Conservation (phyloP, 2,888 invertebrate species). For the Gonocerus acuteangulatus region DNA sequence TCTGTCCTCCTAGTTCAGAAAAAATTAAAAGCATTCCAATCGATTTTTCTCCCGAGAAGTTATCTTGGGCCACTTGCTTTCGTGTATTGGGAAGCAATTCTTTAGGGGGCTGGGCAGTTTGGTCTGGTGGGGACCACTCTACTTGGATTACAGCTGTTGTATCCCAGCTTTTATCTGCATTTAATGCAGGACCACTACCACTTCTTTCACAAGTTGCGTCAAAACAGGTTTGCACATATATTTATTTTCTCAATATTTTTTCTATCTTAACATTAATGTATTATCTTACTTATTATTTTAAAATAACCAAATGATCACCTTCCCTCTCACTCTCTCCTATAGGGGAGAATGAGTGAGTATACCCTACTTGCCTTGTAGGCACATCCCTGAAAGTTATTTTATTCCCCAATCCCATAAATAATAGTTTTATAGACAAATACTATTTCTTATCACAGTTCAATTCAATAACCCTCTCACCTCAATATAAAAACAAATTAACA, state of each 20-base stretch:
- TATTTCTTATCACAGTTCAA: too few relatives aligned
- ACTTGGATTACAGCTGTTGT: neutral
- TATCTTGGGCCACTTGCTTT: conserved; percentile 12
- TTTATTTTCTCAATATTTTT: neutral
- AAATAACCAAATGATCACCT: too few relatives aligned
- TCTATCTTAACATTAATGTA: too few relatives aligned
- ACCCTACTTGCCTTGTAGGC: too few relatives aligned
- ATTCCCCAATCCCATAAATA: too few relatives aligned
- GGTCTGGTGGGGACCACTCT: conserved; percentile 9
- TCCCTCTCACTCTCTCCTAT: too few relatives aligned
- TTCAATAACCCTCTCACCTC: too few relatives aligned
- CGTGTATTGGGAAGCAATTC: neutral
- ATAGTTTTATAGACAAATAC: too few relatives aligned
- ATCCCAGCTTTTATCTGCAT: neutral
- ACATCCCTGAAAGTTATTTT: too few relatives aligned
- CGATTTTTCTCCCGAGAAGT: conserved; percentile 5
- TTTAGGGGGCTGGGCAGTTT: neutral
- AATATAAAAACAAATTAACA: too few relatives aligned
- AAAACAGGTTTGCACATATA: conserved; percentile 13
- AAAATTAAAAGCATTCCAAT: conserved; percentile 16
- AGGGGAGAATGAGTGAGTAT: too few relatives aligned
- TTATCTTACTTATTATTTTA: too few relatives aligned
- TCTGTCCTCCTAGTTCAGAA: conserved; percentile 7
- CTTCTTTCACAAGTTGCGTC: conserved; percentile 5
- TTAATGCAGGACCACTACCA: neutral